Percentiles rank a stretch among this genome's conserved stretches.
These are phyloP conservation scores for Tromatobia lineatoria DNA, from an alignment of 2,888 invertebrate species.

Conservation along the genomic window DNA sequence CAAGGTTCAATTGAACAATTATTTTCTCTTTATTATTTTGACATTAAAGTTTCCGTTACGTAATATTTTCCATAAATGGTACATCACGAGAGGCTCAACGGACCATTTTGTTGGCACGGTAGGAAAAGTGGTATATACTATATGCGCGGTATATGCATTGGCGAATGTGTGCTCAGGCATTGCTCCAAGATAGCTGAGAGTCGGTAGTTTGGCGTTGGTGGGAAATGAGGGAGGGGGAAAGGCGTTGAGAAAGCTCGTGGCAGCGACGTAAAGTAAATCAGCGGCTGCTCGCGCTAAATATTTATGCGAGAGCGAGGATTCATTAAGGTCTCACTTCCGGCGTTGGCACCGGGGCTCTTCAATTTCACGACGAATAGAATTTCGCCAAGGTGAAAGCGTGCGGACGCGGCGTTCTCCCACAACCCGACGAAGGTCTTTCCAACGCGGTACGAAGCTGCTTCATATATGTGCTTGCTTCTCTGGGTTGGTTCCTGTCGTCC, in stretches of 20 bases:
- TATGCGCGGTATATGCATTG: conserved; percentile 5
- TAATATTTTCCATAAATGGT: conserved; percentile 17
- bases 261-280: conserved; percentile 67
- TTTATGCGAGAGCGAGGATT: conserved; percentile 71
- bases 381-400: conserved; percentile 39
- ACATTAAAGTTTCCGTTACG: neutral
- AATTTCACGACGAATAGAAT: conserved; percentile 67
- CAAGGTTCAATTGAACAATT: neutral
- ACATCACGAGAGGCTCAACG: neutral
- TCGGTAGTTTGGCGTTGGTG: conserved; percentile 1
- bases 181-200: conserved; percentile 50
- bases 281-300: conserved; percentile 68
- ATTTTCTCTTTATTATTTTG: neutral
- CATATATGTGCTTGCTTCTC: neutral
- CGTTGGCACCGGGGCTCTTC: conserved; percentile 53
- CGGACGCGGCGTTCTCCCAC: conserved; percentile 8
- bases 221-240: conserved; percentile 10
- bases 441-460: neutral
- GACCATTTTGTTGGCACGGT: conserved; percentile 39
- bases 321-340: conserved; percentile 70
- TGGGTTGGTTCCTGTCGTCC: neutral
- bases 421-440: conserved; percentile 14
- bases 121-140: conserved; percentile 1
- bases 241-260: conserved; percentile 21
- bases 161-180: conserved; percentile 53